Percentiles rank a stretch among this genome's conserved stretches.
phyloP scores from a whole-genome alignment of 2,797 vertebrate genomes.

The Rhinichthys osculus region DNA sequence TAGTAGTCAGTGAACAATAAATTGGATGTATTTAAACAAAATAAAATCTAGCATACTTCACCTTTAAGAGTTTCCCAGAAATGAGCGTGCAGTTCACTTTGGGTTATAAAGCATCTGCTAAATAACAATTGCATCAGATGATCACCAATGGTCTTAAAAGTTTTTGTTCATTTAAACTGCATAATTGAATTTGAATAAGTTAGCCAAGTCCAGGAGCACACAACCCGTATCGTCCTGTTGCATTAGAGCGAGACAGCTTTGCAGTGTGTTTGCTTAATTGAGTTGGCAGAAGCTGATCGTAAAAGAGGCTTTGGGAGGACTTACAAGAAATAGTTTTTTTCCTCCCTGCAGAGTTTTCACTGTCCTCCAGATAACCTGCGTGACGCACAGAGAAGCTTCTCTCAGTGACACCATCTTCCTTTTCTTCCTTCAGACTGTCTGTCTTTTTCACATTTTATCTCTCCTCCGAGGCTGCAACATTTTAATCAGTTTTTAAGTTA shows the following conservation, averaged over 20 bases:
- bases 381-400: conserved; percentile 52
- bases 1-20: not conserved
- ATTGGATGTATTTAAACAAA: too few species aligned
- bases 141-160: not conserved
- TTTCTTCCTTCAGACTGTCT: conserved; percentile 60
- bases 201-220: conserved; percentile 33
- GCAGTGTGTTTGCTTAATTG: conserved; percentile 46
- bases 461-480: conserved; percentile 51
- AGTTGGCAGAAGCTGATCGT: conserved; percentile 44
- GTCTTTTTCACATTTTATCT: conserved; percentile 51
- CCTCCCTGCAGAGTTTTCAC: conserved; percentile 41
- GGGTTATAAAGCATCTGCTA: not conserved
- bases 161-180: conserved; percentile 11
- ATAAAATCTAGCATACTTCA: not conserved
- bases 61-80: conserved; percentile 2
- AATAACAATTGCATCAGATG: not conserved
- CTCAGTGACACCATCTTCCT: conserved; percentile 18
- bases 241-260: conserved; percentile 43
- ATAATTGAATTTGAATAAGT: conserved; percentile 47
- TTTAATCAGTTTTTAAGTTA: conserved; percentile 55
- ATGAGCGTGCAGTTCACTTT: not conserved
- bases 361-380: conserved; percentile 37
- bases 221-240: conserved; percentile 29
- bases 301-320: conserved; percentile 40
- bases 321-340: conserved; percentile 39